Conservation (phyloP, 2,888 invertebrate genomes). For the Watsonalla cultraria region DNA sequence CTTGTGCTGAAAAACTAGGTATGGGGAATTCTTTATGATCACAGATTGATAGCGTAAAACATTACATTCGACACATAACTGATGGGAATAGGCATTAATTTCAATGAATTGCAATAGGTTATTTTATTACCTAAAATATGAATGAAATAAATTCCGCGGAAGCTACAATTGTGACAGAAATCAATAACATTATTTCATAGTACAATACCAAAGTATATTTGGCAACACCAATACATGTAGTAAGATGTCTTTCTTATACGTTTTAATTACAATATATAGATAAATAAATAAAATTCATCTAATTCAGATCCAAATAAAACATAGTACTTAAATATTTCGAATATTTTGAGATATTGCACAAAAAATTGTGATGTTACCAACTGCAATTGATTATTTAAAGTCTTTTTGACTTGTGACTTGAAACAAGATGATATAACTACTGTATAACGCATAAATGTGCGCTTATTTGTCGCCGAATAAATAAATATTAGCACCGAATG, state of each 20-base stretch:
- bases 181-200: too few species aligned
- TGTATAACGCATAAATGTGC: background rate
- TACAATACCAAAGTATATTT: too few species aligned
- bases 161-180: too few species aligned
- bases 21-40: too few species aligned
- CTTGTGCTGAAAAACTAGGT: too few species aligned
- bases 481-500: conserved; percentile 32
- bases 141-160: too few species aligned
- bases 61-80: background rate
- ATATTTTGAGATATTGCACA: background rate
- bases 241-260: too few species aligned
- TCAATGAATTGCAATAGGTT: background rate
- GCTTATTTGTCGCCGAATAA: conserved; percentile 1
- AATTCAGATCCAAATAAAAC: background rate
- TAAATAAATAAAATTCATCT: background rate
- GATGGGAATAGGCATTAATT: background rate
- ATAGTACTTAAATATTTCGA: background rate
- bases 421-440: background rate
- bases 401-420: background rate
- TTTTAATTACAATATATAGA: too few species aligned
- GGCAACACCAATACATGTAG: too few species aligned
- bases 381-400: background rate
- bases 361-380: conserved; percentile 1
- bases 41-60: too few species aligned
- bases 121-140: too few species aligned